Conservation (phyloP, 2,113 vertebrate species). For the Zosterops borbonicus region DNA sequence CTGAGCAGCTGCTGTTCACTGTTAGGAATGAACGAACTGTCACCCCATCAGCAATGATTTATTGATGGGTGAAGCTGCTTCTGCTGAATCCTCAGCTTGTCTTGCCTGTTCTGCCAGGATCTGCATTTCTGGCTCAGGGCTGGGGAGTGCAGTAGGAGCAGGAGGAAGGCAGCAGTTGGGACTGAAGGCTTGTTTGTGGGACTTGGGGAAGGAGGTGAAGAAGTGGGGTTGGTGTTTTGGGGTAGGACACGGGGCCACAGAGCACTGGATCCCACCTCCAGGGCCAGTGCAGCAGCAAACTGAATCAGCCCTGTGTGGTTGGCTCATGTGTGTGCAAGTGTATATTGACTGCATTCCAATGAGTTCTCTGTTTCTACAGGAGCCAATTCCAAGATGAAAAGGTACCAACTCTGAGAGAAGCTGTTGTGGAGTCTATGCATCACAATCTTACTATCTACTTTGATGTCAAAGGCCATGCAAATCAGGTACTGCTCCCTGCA, state of each 20-base stretch:
- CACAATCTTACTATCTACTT: constrained; percentile 90
- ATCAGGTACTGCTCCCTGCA: constrained; percentile 76
- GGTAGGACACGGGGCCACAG: rapidly evolving
- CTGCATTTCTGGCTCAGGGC: not conserved
- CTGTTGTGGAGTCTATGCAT: constrained; percentile 84
- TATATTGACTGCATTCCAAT: not conserved
- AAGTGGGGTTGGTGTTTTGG: not conserved
- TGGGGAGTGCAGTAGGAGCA: not conserved
- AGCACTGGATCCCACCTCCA: not conserved
- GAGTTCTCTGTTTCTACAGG: constrained; percentile 65
- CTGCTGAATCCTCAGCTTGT: not conserved
- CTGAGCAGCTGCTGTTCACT: not conserved
- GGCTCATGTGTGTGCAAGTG: rapidly evolving
- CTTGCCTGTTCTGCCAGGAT: not conserved
- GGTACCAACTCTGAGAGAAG: constrained; percentile 90
- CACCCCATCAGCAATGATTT: not conserved
- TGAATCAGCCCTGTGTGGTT: not conserved
- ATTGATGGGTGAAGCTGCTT: not conserved
- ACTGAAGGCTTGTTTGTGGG: not conserved
- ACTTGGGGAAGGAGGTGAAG: not conserved
- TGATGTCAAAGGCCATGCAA: constrained; percentile 93
- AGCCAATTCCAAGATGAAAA: constrained; percentile 85
- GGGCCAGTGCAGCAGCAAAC: not conserved
- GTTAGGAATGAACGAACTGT: not conserved
- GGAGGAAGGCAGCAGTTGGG: not conserved